Conservation (phyloP, 2,113 vertebrate species). For the Pseudorectes ferrugineus region DNA sequence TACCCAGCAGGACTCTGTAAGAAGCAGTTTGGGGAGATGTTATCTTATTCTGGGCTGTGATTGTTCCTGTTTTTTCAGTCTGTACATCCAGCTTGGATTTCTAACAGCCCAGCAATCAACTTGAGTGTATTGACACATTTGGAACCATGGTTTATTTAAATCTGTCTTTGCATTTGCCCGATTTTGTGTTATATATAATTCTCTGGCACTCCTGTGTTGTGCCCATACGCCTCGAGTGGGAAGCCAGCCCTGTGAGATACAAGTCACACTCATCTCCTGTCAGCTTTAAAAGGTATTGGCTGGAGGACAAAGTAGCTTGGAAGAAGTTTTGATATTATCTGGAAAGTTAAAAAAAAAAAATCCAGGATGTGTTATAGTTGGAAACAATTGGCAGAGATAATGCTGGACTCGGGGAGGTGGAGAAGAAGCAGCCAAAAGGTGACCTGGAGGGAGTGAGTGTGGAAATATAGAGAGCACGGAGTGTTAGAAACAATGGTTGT, state of each 20-base stretch:
- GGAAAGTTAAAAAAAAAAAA: neutral
- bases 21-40: neutral
- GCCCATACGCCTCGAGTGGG: neutral
- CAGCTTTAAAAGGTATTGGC: slow-evolving; percentile 31
- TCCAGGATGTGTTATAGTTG: slow-evolving; percentile 35
- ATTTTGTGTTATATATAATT: fast-evolving
- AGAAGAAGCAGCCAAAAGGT: slow-evolving; percentile 32
- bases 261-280: neutral
- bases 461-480: neutral
- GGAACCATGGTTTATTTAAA: neutral
- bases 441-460: neutral
- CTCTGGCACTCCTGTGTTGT: neutral
- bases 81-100: neutral
- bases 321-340: slow-evolving; percentile 36
- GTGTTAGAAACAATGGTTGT: neutral
- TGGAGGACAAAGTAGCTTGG: slow-evolving; percentile 13
- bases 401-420: neutral
- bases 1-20: neutral
- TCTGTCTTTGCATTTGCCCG: neutral
- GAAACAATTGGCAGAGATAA: slow-evolving; percentile 30
- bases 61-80: neutral
- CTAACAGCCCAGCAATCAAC: neutral
- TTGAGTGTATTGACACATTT: neutral
- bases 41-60: neutral
- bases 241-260: neutral